These are phyloP conservation scores for Neopipo cinnamomea DNA, from an alignment of 2,113 vertebrate species.

Conservation along the genomic window DNA sequence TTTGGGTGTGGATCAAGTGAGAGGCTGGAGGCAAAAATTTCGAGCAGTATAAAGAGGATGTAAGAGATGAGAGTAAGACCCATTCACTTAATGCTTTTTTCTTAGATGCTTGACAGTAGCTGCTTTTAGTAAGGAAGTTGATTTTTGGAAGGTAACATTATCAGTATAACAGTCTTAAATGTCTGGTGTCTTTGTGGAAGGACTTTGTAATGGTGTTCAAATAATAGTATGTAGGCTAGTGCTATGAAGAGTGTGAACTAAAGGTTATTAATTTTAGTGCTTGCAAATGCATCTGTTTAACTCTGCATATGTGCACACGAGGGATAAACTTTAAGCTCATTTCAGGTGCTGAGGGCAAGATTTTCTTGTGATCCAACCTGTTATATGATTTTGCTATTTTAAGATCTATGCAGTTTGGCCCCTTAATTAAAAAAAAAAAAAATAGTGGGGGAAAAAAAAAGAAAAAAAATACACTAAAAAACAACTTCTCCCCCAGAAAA, in stretches of 20 bases:
- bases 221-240: neutral
- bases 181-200: neutral
- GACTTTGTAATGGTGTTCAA: neutral
- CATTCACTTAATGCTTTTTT: fast-evolving
- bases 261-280: neutral
- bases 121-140: neutral
- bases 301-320: fast-evolving
- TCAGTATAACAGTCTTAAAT: neutral
- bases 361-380: neutral
- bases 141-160: neutral
- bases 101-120: neutral
- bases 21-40: neutral
- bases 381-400: neutral
- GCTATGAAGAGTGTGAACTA: neutral
- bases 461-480: neutral
- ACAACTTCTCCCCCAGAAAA: neutral
- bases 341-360: neutral
- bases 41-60: neutral
- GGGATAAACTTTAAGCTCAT: neutral
- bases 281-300: neutral
- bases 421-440: neutral
- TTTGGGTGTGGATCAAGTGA: neutral
- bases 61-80: neutral
- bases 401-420: neutral
- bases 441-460: too few relatives aligned